Evolutionary conservation across 2,888 invertebrate genomes (phyloP).

Genomic region (Spodoptera exigua): DNA sequence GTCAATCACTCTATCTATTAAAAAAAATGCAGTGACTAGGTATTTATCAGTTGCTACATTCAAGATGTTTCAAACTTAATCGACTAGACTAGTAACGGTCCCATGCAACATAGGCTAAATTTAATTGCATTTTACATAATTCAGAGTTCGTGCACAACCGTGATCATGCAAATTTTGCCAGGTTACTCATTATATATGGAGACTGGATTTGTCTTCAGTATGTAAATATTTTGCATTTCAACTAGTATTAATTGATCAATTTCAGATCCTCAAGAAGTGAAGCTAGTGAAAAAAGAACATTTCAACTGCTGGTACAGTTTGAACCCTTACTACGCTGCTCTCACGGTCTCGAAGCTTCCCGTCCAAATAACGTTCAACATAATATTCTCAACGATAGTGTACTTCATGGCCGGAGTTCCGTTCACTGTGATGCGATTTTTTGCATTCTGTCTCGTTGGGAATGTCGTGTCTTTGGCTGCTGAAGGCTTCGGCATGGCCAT

Average conservation of each 20-base stretch:
- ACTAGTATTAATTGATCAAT: conserved; percentile 1
- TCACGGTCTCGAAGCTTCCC: conserved; percentile 90
- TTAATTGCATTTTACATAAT: no score
- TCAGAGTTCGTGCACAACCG: no score
- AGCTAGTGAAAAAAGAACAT: conserved; percentile 91
- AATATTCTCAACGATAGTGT: conserved; percentile 90
- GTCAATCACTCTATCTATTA: no score
- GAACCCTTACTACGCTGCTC: conserved; percentile 90
- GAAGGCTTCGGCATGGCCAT: conserved; percentile 94
- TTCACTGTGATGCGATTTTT: conserved; percentile 90
- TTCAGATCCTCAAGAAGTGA: conserved; percentile 91
- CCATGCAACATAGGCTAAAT: no score
- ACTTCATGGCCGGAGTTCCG: conserved; percentile 92
- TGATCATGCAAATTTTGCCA: no score
- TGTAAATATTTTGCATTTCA: no score
- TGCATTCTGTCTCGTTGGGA: conserved; percentile 91
- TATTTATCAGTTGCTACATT: no score
- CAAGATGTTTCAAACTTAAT: no score
- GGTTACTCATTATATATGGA: no score
- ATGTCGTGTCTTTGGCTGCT: conserved; percentile 92
- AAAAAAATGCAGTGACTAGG: no score
- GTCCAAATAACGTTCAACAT: conserved; percentile 89
- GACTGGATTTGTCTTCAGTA: no score
- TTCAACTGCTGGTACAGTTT: conserved; percentile 92
- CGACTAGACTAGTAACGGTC: no score